A percentile compares a stretch with the other conserved stretches of the same genome.
Evolutionary conservation across 2,888 invertebrate genomes (phyloP).

Genomic region (Agrypnus murinus): DNA sequence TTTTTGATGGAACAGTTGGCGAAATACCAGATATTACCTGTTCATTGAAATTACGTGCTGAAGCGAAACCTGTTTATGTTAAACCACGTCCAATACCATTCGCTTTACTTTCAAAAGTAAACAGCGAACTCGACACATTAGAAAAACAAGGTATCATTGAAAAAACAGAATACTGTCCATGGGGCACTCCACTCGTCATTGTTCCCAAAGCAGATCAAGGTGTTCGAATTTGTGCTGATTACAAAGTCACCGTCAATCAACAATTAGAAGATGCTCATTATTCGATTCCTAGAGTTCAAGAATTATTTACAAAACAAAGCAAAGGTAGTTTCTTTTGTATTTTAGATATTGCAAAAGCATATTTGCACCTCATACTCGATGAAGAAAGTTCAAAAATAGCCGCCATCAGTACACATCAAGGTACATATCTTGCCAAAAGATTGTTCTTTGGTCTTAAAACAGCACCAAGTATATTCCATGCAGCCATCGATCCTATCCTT

Average conservation of each 20-base stretch:
- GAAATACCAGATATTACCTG: no score
- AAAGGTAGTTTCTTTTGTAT: constrained; percentile 17
- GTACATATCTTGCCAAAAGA: constrained; percentile 31
- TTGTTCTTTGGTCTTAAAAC: constrained; percentile 35
- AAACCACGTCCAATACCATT: constrained; percentile 43
- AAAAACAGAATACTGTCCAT: constrained; percentile 46
- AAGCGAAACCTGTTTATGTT: constrained; percentile 18
- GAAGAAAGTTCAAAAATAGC: constrained; percentile 30
- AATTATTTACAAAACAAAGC: constrained; percentile 9
- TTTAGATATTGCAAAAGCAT: constrained; percentile 39
- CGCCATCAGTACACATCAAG: constrained; percentile 34
- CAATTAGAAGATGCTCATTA: constrained; percentile 41
- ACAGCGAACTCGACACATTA: constrained; percentile 43
- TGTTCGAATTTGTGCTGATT: constrained; percentile 53
- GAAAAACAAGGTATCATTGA: constrained; percentile 46
- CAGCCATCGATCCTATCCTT: constrained; percentile 13
- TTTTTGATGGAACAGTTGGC: no score
- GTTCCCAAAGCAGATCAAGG: constrained; percentile 46
- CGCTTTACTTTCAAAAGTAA: constrained; percentile 37
- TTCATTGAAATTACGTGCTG: constrained; percentile 22
- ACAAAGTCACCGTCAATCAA: constrained; percentile 50
- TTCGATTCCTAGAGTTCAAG: constrained; percentile 24
- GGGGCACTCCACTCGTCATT: constrained; percentile 51
- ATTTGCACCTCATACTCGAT: constrained; percentile 33
- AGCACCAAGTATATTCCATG: constrained; percentile 29